A percentile compares a stretch with the other conserved stretches of the same genome.
phyloP scores from a whole-genome alignment of 2,113 vertebrate genomes.

The Rhegmatorhina hoffmannsi region DNA sequence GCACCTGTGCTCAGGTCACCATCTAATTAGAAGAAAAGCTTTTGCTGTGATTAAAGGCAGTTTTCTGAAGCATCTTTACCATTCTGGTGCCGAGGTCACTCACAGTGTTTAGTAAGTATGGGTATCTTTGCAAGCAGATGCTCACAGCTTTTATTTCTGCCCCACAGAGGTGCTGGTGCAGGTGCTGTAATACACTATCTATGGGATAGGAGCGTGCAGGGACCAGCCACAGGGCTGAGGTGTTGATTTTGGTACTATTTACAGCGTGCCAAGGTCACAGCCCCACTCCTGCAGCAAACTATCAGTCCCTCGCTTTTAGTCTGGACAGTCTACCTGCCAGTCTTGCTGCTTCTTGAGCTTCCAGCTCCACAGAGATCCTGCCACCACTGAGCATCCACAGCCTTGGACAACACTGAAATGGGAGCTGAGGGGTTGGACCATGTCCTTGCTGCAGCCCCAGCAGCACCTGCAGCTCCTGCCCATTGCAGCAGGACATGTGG shows the following conservation, averaged over 20 bases:
- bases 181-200: neutral
- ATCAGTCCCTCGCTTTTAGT: accelerated
- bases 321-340: neutral
- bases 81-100: accelerated
- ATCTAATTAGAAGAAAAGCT: neutral
- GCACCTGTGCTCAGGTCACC: accelerated
- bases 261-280: neutral
- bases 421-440: accelerated
- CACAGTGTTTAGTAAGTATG: neutral
- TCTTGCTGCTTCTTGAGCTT: neutral
- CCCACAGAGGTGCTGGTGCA: accelerated
- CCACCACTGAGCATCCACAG: accelerated
- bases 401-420: neutral
- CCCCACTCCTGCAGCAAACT: neutral
- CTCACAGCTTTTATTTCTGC: neutral
- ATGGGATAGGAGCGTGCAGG: accelerated
- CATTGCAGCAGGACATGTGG: accelerated
- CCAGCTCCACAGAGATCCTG: neutral
- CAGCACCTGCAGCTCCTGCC: neutral
- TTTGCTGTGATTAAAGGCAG: neutral
- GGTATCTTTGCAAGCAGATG: neutral
- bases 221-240: neutral
- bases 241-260: neutral
- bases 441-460: neutral
- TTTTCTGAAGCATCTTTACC: neutral